These are phyloP conservation scores for Drosophila micromelanica DNA, from an alignment of 1,140 invertebrate species.

Conservation along the genomic window DNA sequence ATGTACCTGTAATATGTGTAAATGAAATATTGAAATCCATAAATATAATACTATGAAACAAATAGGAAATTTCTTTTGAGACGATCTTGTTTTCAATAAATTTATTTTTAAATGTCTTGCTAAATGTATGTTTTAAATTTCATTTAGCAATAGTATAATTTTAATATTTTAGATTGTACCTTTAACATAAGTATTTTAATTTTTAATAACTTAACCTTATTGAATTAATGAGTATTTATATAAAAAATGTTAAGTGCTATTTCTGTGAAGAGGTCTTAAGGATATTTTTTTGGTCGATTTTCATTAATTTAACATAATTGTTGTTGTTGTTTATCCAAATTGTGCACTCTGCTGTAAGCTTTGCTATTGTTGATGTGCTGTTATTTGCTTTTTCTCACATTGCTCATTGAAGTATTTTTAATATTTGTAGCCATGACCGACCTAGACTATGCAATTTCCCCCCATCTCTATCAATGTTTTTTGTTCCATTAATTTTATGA, in stretches of 20 bases:
- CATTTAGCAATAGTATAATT: no score
- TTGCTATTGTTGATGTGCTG: conserved; percentile 31
- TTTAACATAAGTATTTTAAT: no score
- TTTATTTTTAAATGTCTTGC: no score
- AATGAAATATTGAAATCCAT: no score
- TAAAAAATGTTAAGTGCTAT: background rate
- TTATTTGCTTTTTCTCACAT: conserved; percentile 34
- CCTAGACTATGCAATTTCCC: background rate
- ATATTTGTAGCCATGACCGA: conserved; percentile 58
- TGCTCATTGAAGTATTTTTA: conserved; percentile 66
- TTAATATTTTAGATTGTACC: no score
- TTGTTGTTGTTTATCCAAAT: conserved; percentile 57
- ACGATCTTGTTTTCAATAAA: no score
- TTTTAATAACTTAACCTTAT: no score
- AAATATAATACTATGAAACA: no score
- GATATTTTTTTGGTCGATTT: conserved; percentile 7
- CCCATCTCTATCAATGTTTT: conserved; percentile 1
- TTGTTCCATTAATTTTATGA: conserved; percentile 60
- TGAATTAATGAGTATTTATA: no score
- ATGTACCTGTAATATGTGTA: no score
- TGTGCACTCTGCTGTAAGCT: conserved; percentile 53
- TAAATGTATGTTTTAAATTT: no score
- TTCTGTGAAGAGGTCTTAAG: background rate
- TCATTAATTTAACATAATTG: background rate
- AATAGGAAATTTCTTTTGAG: no score